Evolutionary conservation across 1,140 invertebrate genomes (phyloP).

Genomic region (Daktulosphaira vitifoliae): DNA sequence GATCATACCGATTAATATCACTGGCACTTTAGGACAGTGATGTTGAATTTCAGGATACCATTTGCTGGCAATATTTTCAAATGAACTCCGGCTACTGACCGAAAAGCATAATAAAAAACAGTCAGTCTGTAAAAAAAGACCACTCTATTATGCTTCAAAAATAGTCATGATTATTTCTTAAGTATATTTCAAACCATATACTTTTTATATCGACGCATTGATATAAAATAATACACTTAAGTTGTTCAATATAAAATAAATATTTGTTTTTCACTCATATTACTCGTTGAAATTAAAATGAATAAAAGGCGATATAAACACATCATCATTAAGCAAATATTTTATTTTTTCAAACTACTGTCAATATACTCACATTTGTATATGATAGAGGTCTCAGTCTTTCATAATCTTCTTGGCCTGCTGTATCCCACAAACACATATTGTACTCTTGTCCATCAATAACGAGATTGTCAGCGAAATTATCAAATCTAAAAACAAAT

Average conservation of each 20-base stretch:
- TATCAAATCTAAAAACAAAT: constrained; percentile 60
- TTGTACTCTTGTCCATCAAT: constrained; percentile 67
- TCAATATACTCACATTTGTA: constrained; percentile 67
- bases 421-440: constrained; percentile 86
- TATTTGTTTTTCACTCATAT: no score
- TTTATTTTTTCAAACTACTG: no score
- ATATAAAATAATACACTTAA: no score
- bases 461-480: constrained; percentile 65
- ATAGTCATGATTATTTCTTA: no score
- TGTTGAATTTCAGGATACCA: constrained; percentile 91
- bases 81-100: constrained; percentile 73
- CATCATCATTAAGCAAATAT: no score
- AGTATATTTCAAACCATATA: no score
- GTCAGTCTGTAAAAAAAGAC: constrained; percentile 61
- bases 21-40: constrained; percentile 76
- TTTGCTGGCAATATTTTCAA: constrained; percentile 80
- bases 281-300: no score
- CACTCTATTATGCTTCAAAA: no score
- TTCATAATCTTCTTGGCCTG: constrained; percentile 94
- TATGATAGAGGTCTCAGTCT: constrained; percentile 82
- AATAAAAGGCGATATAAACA: no score
- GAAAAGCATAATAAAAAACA: constrained; percentile 88
- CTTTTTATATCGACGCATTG: no score
- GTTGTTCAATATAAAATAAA: no score
- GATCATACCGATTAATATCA: constrained; percentile 79